Evolutionary conservation across 92 coral and sea anemone species (phyloP).

Genomic region (Zoanthus solanderi): DNA sequence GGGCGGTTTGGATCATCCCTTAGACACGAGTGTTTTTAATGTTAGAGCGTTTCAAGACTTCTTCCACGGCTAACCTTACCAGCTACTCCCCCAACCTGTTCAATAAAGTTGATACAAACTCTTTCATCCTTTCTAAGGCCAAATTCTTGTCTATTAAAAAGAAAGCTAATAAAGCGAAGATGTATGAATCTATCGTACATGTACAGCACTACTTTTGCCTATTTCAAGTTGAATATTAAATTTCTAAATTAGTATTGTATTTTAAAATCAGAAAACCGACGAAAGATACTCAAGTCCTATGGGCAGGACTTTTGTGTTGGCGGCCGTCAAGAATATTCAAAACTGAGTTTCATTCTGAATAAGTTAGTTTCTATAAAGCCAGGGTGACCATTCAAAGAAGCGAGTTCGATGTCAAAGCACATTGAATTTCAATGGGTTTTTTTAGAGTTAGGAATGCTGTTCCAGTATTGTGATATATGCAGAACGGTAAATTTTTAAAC

Average conservation of each 20-base stretch:
- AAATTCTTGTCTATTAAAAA: no score
- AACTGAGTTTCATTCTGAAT: neutral
- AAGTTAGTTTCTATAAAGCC: neutral
- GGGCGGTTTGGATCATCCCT: no score
- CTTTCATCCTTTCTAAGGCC: no score
- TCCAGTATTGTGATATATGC: neutral
- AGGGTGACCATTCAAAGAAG: neutral
- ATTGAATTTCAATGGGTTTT: neutral
- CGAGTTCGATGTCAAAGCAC: neutral
- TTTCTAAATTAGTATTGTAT: neutral
- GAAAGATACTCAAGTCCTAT: neutral
- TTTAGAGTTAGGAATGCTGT: neutral
- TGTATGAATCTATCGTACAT: neutral
- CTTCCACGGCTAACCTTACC: no score
- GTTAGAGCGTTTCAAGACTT: neutral
- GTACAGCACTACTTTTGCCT: neutral
- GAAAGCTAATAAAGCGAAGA: no score
- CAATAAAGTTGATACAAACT: no score
- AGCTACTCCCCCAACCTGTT: no score
- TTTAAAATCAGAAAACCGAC: neutral
- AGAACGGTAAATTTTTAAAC: neutral
- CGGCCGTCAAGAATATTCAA: neutral
- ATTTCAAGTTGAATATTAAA: neutral
- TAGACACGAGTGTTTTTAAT: neutral
- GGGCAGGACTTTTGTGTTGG: neutral